These are phyloP conservation scores for Eurytoma adleriae DNA, from an alignment of 2,888 invertebrate species.

Conservation along the genomic window DNA sequence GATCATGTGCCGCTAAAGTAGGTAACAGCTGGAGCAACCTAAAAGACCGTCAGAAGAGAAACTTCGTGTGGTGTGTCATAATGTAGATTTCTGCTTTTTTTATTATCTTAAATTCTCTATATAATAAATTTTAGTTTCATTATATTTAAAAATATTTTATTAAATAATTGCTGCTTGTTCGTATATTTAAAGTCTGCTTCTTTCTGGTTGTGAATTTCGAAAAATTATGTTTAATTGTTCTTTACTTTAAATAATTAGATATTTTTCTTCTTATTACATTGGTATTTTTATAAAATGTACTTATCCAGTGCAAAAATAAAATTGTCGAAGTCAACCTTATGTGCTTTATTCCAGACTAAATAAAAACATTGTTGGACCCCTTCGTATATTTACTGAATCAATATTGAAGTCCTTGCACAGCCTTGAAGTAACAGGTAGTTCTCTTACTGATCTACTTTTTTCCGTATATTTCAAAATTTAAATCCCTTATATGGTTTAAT, in stretches of 20 bases:
- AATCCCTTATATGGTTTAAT: neutral
- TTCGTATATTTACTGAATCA: slow-evolving; percentile 73
- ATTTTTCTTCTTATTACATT: neutral
- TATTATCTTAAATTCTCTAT: too few species aligned
- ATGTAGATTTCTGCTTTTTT: neutral
- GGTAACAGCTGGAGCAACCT: neutral
- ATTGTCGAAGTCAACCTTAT: slow-evolving; percentile 58
- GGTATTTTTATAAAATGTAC: neutral
- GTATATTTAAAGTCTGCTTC: too few species aligned
- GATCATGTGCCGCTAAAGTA: neutral
- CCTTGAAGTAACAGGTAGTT: slow-evolving; percentile 68
- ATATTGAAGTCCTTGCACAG: slow-evolving; percentile 68
- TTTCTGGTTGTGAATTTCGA: neutral
- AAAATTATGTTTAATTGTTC: neutral
- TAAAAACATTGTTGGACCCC: slow-evolving; percentile 70
- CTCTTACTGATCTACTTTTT: slow-evolving; percentile 53
- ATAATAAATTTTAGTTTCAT: too few species aligned
- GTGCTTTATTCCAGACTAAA: slow-evolving; percentile 71
- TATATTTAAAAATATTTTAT: too few species aligned
- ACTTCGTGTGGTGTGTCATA: neutral
- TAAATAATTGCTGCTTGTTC: too few species aligned
- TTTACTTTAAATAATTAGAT: neutral
- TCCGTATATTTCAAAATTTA: slow-evolving; percentile 29
- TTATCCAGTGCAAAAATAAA: slow-evolving; percentile 4
- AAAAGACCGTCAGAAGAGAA: neutral